Conservation (phyloP, 2,888 invertebrate genomes). For the Formica aserva region DNA sequence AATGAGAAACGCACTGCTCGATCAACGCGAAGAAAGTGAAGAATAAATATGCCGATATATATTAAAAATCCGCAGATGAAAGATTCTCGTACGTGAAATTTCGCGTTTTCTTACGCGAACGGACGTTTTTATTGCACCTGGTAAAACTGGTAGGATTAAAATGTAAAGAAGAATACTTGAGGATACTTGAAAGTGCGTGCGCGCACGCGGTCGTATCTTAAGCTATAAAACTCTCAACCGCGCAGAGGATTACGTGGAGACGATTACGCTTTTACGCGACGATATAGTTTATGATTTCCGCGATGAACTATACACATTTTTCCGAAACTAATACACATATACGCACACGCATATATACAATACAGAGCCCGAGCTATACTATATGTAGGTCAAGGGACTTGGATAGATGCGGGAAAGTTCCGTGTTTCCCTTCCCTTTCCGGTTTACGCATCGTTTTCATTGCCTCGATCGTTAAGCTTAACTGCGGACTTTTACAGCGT, state of each 20-base stretch:
- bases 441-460: conserved; percentile 71
- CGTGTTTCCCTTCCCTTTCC: conserved; percentile 47
- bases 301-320: conserved; percentile 49
- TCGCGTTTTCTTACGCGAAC: not conserved
- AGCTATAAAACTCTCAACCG: conserved; percentile 25
- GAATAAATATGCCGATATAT: not conserved
- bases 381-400: conserved; percentile 54
- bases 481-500: conserved; percentile 66
- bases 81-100: not conserved
- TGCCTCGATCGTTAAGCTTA: conserved; percentile 67
- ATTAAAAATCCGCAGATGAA: not conserved
- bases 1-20: not conserved
- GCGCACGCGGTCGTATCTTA: conserved; percentile 34
- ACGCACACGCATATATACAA: not conserved
- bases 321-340: conserved; percentile 4
- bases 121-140: conserved; percentile 10
- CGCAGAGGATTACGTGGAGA: conserved; percentile 42
- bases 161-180: conserved; percentile 36
- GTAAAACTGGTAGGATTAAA: conserved; percentile 39
- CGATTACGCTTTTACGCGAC: conserved; percentile 49
- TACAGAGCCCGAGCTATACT: conserved; percentile 1
- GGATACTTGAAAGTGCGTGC: not conserved
- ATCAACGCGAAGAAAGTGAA: not conserved
- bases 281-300: conserved; percentile 55
- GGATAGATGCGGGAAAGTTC: not conserved